Conservation (phyloP, 92 coral and sea anemone genomes). For the Bergia sp. region DNA sequence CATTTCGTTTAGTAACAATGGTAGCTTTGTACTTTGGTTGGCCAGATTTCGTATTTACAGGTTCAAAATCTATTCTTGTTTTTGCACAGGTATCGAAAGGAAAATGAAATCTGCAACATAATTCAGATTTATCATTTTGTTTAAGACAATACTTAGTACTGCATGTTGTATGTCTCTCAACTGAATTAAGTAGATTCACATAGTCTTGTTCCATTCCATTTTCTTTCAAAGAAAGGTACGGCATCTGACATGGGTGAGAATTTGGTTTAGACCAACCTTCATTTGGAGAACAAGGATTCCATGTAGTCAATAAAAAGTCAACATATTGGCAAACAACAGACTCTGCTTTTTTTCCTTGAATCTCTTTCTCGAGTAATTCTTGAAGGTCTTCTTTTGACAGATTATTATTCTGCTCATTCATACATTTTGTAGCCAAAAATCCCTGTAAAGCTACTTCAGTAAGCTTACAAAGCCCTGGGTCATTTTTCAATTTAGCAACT, state of each 20-base stretch:
- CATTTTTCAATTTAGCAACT: slow-evolving; percentile 68
- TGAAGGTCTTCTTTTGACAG: slow-evolving; percentile 34
- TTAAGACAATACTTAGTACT: slow-evolving; percentile 45
- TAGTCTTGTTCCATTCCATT: slow-evolving; percentile 38
- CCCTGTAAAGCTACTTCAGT: slow-evolving; percentile 59
- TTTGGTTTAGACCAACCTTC: slow-evolving; percentile 47
- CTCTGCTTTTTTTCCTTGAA: not conserved
- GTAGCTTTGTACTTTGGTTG: slow-evolving; percentile 38
- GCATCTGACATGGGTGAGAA: slow-evolving; percentile 46
- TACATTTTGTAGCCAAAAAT: slow-evolving; percentile 56
- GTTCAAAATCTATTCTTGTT: slow-evolving; percentile 46
- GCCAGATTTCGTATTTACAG: slow-evolving; percentile 40
- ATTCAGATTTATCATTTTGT: slow-evolving; percentile 25
- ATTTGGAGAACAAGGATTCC: slow-evolving; percentile 48
- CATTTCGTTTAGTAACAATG: slow-evolving; percentile 39
- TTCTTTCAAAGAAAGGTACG: slow-evolving; percentile 37
- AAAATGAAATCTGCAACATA: slow-evolving; percentile 48
- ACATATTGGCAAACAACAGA: slow-evolving; percentile 40
- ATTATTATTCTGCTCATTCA: slow-evolving; percentile 22
- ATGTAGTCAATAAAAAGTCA: slow-evolving; percentile 41
- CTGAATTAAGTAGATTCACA: slow-evolving; percentile 35
- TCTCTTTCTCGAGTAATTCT: not conserved
- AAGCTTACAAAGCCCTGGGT: slow-evolving; percentile 68
- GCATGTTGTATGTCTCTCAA: slow-evolving; percentile 45
- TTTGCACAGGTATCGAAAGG: slow-evolving; percentile 46